A percentile compares a stretch with the other conserved stretches of the same genome.
These are phyloP conservation scores for Dendrolimus pini DNA, from an alignment of 2,888 invertebrate species.

Conservation along the genomic window DNA sequence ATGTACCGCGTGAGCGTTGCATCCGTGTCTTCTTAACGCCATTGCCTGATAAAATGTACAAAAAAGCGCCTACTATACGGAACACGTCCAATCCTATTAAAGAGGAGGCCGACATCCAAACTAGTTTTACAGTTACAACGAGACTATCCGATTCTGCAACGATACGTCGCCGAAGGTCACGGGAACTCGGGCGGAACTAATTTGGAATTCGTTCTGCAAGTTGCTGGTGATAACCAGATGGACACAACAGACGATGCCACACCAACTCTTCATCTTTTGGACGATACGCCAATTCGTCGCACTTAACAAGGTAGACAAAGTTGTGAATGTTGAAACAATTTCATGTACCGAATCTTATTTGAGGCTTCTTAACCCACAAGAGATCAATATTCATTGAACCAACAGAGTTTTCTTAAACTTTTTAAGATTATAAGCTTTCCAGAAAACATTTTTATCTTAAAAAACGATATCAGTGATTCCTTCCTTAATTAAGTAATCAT, in stretches of 20 bases:
- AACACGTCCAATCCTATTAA: slow-evolving; percentile 59
- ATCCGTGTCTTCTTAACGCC: slow-evolving; percentile 24
- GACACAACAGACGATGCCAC: slow-evolving; percentile 14
- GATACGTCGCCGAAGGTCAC: slow-evolving; percentile 61
- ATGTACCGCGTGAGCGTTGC: slow-evolving; percentile 17
- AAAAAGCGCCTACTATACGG: slow-evolving; percentile 29
- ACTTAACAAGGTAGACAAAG: slow-evolving; percentile 10
- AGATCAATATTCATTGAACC: too few relatives aligned
- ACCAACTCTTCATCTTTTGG: not conserved
- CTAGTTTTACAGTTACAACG: slow-evolving; percentile 67
- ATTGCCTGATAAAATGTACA: slow-evolving; percentile 46
- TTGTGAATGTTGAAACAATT: not conserved
- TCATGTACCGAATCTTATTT: too few relatives aligned
- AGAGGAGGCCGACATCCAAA: slow-evolving; percentile 52
- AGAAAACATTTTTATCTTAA: too few relatives aligned
- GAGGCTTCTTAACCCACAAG: too few relatives aligned
- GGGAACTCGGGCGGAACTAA: slow-evolving; percentile 52
- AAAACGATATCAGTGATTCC: too few relatives aligned
- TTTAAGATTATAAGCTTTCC: too few relatives aligned
- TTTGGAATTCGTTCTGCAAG: slow-evolving; percentile 50
- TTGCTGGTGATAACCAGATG: slow-evolving; percentile 11
- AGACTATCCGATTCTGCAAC: slow-evolving; percentile 57
- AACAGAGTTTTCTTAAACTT: too few relatives aligned
- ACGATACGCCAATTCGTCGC: slow-evolving; percentile 19
- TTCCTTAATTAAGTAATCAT: too few relatives aligned